Base-by-base conservation (phyloP, 2,888 invertebrate species). In the Girardia tigrina region DNA sequence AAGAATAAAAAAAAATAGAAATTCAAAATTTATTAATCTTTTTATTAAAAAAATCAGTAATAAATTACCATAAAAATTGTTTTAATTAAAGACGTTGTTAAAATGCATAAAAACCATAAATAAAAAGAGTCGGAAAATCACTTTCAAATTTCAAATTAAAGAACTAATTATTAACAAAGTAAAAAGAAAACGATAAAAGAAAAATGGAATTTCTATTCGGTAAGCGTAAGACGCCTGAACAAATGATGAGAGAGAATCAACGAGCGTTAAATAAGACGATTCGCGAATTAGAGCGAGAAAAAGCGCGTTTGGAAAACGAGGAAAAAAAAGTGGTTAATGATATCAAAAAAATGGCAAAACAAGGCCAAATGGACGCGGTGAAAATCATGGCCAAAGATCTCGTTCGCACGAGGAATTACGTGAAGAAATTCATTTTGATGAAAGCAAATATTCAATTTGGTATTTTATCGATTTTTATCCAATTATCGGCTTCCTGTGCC, bases 371-470 rank as follows among this genome's bases (percentile, higher is more conserved):
- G 94, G 97, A 98, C 86, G 94, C 98, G 16, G 98, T 98, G 0
- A 97, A 94, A 87, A 95, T 98, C 79, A 97, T 98, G 97, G 98
- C 98, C 0, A 94, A 94, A 84, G 98, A 98, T 86, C 86, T 98
- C 79, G 98, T 98, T 4, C 88, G 98, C 79, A 98, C 98, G 0
- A 88, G 98, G 77, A 88, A 86, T 29, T 95, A 97, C 82, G 90
- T 90, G 73, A 95, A 97, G 84, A 98, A 98, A 85, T 98, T 98
- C 84, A 97, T 98, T 89, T 84, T 98, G 79, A 98, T 98, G 97
- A 91, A 92, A 83, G 97, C 98, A 0, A 98, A 98, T 84, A 97
- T 98, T 80, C 97, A 98, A 86, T n/a, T n/a, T n/a, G n/a, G n/a
- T n/a, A n/a, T n/a, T n/a, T n/a, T n/a, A n/a, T n/a, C n/a, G n/a